phyloP scores from a whole-genome alignment of 2,797 vertebrate genomes.

The Oryzias dopingdopingensis region DNA sequence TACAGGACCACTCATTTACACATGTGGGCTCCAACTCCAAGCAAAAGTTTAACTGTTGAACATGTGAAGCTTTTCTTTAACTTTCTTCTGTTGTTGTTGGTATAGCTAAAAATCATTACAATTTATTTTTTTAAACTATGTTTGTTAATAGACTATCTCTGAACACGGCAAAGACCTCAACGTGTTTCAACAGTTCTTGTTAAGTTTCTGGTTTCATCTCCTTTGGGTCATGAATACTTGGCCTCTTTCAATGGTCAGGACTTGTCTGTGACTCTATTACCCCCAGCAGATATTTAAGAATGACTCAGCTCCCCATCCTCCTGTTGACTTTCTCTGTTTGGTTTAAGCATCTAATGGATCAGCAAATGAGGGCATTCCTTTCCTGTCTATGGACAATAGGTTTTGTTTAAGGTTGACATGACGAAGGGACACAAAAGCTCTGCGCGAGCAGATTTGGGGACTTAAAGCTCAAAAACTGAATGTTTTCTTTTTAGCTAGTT shows the following conservation, averaged over 20 bases:
- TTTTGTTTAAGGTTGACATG: constrained; percentile 46
- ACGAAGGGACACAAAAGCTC: constrained; percentile 39
- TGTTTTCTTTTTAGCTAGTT: not conserved
- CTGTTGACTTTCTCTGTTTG: constrained; percentile 37
- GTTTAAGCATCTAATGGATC: constrained; percentile 46
- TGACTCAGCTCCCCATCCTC: constrained; percentile 11
- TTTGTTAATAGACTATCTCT: not conserved
- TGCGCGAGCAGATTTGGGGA: constrained; percentile 21
- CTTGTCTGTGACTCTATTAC: constrained; percentile 19
- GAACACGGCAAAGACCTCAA: not conserved
- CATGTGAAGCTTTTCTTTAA: too few species aligned
- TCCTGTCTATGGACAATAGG: constrained; percentile 30
- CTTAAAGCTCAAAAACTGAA: not conserved
- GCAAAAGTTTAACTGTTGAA: too few species aligned
- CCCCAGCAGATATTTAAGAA: constrained; percentile 33
- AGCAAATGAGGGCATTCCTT: constrained; percentile 47
- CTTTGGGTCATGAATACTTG: constrained; percentile 16
- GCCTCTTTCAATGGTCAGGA: constrained; percentile 47
- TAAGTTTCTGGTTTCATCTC: constrained; percentile 4
- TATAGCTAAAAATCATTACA: constrained; percentile 25
- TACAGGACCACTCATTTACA: too few species aligned
- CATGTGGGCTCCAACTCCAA: too few species aligned
- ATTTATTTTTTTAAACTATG: not conserved
- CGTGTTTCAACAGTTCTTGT: not conserved
- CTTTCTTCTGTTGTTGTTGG: not conserved